phyloP scores from a whole-genome alignment of 2,113 vertebrate species.

The Saguinus imperator region DNA sequence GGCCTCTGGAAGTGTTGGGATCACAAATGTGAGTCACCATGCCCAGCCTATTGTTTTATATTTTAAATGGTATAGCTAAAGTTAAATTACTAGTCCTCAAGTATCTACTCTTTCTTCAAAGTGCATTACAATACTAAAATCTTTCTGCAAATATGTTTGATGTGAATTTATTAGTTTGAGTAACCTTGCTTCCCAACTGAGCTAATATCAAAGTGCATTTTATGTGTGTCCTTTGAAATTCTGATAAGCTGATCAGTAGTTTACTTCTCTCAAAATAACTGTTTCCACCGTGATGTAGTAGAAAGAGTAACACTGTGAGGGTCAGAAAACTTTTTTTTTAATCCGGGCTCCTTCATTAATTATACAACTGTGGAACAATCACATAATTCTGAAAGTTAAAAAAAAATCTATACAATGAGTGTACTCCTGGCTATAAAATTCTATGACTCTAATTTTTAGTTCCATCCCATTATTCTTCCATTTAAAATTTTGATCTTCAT shows the following conservation, averaged over 20 bases:
- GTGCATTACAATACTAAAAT: background rate
- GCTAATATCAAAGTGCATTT: constrained; percentile 18
- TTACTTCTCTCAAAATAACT: background rate
- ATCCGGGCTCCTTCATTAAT: constrained; percentile 1
- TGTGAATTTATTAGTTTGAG: constrained; percentile 18
- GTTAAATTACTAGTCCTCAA: background rate
- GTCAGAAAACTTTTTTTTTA: background rate
- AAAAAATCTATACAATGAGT: background rate
- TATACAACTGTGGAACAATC: background rate
- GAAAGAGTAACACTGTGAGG: background rate
- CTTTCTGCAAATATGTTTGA: background rate
- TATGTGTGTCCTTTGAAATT: constrained; percentile 22
- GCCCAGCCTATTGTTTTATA: background rate
- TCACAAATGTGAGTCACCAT: background rate
- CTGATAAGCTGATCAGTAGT: background rate
- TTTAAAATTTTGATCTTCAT: background rate
- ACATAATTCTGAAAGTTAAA: background rate
- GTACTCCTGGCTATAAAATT: background rate
- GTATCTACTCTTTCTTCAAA: background rate
- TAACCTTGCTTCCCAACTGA: background rate
- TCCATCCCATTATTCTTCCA: background rate
- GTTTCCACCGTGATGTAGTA: background rate
- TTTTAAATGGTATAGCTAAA: background rate
- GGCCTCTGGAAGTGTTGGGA: background rate
- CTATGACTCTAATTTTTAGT: background rate